Evolutionary conservation across 2,797 vertebrate species (phyloP), one percentile per base, ranked within the genome.

Genomic region (Paguma larvata): DNA sequence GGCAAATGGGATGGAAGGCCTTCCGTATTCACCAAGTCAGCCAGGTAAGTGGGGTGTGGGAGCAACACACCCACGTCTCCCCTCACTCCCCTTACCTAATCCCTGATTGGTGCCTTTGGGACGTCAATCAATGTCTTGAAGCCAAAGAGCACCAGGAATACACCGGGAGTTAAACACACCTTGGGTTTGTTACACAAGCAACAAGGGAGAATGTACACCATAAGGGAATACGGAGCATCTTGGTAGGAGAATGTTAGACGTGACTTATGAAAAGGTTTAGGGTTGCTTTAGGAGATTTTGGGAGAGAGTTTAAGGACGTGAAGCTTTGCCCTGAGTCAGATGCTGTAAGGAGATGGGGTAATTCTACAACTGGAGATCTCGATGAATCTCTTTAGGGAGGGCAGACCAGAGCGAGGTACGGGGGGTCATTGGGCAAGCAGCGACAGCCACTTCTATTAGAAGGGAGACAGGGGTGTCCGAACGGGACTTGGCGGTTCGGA

Each of bases 11-110:
- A 30, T 0, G 4, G 41, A 77, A n/a, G 12, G 38, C 6, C 12
- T 34, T 34, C 11, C 0, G 5, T 41, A 3, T 21, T 27, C 41
- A 11, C 8, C n/a, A 51, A 13, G 30, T 18, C 23, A 2, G 1
- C 41, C 87, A 72, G 68, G 1, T 77, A 38, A 38, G 18, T 38
- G 1, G 5, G 21, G 11, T 12, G 5, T 4, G 23, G 38, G 34
- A 44, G 2, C 6, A 30, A 15, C 0, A 11, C 7, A 12, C 1
- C 10, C 21, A 18, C 10, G 1, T 79, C 34, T 46, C 11, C 46
- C 15, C 0, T 11, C 44, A 3, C 1, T 2, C 51, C 25, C 12
- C 25, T 34, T 34, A 46, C 3, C 32, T 56, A 6, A 63, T 53
- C 73, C 8, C 30, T 48, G 10, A 51, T 25, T 72, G 30, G 34